These are phyloP conservation scores for Leptatherina wallacei DNA, from an alignment of 2,797 vertebrate genomes.

Conservation along the genomic window DNA sequence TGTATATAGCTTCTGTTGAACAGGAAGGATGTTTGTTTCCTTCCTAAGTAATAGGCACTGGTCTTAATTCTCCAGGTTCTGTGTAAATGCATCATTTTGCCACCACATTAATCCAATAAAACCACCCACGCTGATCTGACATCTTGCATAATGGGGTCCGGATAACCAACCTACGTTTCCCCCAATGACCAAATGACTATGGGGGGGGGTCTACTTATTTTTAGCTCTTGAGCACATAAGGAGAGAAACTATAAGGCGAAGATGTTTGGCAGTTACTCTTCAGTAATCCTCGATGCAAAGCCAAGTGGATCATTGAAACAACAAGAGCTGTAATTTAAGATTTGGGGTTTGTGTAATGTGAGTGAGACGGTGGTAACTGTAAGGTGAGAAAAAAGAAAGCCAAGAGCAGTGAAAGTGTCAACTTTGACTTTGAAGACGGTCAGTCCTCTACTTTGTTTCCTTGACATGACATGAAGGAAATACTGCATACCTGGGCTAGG, in stretches of 20 bases:
- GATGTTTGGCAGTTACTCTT: slow-evolving; percentile 33
- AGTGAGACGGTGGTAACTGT: slow-evolving; percentile 49
- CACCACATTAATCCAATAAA: slow-evolving; percentile 71
- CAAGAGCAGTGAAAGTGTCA: slow-evolving; percentile 46
- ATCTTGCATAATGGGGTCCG: slow-evolving; percentile 69
- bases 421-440: slow-evolving; percentile 52
- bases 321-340: slow-evolving; percentile 64
- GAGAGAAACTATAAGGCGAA: slow-evolving; percentile 49
- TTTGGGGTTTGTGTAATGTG: slow-evolving; percentile 53
- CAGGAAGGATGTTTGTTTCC: slow-evolving; percentile 22
- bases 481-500: slow-evolving; percentile 18
- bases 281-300: slow-evolving; percentile 39
- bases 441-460: slow-evolving; percentile 59
- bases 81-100: slow-evolving; percentile 47
- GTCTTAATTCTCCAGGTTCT: slow-evolving; percentile 51
- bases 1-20: neutral
- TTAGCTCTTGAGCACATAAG: slow-evolving; percentile 66
- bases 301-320: slow-evolving; percentile 67
- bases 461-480: slow-evolving; percentile 54
- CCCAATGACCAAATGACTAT: slow-evolving; percentile 59
- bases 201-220: slow-evolving; percentile 72
- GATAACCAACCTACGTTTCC: slow-evolving; percentile 59
- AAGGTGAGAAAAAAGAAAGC: slow-evolving; percentile 43
- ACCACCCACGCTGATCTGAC: slow-evolving; percentile 61
- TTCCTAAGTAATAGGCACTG: slow-evolving; percentile 34